Base-by-base conservation (phyloP, 2,888 invertebrate genomes). In the Cheilosia vernalis region DNA sequence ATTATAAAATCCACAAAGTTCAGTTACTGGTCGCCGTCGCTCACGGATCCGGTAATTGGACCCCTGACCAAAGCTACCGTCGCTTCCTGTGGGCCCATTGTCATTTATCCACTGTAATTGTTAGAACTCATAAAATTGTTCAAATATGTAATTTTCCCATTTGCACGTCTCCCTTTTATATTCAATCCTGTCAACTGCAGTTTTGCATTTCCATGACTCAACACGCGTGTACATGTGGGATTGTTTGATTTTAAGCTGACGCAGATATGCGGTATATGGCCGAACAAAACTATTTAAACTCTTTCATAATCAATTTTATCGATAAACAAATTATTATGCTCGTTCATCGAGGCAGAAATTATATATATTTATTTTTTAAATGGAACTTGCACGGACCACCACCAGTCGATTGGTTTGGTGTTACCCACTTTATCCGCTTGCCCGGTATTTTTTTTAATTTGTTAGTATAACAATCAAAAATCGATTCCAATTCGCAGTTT, bases 281-380 rank as follows among this genome's bases (percentile, higher is more conserved):
- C 17, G n/a, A 33, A 15, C 13, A 58, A 70, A 58, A 58, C 2
- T 4, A 44, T 24, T 4, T 19, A 37, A 24, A 19, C 6, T 47
- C 19, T 10, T 47, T 17, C 2, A 24, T 15, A 6, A 66, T 15
- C 13, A 66, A 49, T 66, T 47, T 55, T 37, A 40, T 67, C 42
- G 72, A 82, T 82, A 72, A 77, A 61, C 78, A 79, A 79, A 74
- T 74, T 76, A 44, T 70, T 49, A 21, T 30, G 19, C 30, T 44
- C 49, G 67, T 53, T 30, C 61, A 15, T 44, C 55, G 15, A 47
- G 47, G 70, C 53, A 17, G 73, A 73, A 79, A 73, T 70, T 79
- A 63, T 60, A 64, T 67, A n/a, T 74, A 44, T 30, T 30, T 30
- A 9, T 37, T 37, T 37, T 83, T 74, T 74, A 49, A 84, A 79